Conservation (phyloP, 2,113 vertebrate species). For the Neogobius melanostomus region DNA sequence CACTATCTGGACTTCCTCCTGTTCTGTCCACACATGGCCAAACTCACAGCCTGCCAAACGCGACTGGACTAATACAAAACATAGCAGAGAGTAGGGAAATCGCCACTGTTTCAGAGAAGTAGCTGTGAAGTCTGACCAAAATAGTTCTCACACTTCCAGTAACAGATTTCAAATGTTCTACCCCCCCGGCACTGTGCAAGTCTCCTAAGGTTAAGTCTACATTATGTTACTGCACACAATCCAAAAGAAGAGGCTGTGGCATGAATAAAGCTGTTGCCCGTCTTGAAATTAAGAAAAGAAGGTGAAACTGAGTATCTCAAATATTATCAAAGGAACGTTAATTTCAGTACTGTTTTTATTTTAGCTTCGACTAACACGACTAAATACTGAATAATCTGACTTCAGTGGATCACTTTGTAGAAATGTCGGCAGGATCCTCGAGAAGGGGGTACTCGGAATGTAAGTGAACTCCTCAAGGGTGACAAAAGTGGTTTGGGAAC, state of each 20-base stretch:
- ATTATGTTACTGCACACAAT: neutral
- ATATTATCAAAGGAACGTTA: no score
- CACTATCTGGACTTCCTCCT: constrained; percentile 12
- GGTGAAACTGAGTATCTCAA: no score
- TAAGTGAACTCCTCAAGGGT: no score
- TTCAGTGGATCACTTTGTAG: no score
- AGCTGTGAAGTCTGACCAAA: neutral
- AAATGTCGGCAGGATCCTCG: no score
- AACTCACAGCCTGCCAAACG: constrained; percentile 7
- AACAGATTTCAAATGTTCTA: constrained; percentile 2
- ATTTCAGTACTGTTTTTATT: no score
- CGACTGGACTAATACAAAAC: constrained; percentile 3
- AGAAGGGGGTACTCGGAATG: no score
- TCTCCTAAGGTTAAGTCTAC: neutral
- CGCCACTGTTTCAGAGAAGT: neutral
- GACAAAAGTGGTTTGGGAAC: no score
- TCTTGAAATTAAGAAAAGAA: no score
- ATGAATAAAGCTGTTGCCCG: neutral
- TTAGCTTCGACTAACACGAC: no score
- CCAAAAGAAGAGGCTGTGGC: neutral
- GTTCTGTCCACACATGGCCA: constrained; percentile 3
- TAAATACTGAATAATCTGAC: no score
- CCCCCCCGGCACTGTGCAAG: constrained; percentile 4
- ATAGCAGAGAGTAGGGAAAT: neutral
- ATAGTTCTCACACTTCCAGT: constrained; percentile 3